Evolutionary conservation across 2,113 vertebrate genomes (phyloP), one percentile per base, ranked within the genome.

Genomic region (Onychorhynchus coronatus): DNA sequence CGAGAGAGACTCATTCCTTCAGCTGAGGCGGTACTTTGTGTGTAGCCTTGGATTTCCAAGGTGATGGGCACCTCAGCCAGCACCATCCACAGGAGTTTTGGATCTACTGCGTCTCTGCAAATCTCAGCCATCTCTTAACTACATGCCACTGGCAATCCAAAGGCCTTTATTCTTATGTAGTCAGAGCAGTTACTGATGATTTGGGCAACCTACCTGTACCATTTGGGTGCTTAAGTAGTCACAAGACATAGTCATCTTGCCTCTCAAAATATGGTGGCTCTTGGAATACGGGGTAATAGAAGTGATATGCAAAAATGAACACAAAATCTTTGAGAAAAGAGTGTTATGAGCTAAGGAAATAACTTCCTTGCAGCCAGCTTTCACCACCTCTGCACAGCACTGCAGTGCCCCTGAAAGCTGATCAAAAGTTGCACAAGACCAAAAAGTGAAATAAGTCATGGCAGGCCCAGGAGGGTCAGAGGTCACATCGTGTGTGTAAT

Each of bases 241-340:
- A 3, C 19, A 30, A n/a, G 27, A 31, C 0, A 1, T 11, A 17
- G 28, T 35, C 23, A 9, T 42, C 6, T 11, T 35, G 8, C 27
- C 27, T 72, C 47, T 75, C 56, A 67, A 19, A 82, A 27, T 23
- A 41, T 31, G n/a, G 58, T n/a, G 68, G n/a, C 49, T 53, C 18
- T 78, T 70, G 47, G 35, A 84, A 50, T 15, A 18, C 12, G 68
- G 11, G 18, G 5, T 47, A 33, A 28, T 2, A 14, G 33, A 71
- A 33, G 2, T 8, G n/a, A 12, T 59, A 11, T 6, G 18, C 2
- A 1, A 4, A 73, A 80, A 73, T 17, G 17, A 55, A 37, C 22
- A 17, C 10, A 75, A 67, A 44, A 37, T 31, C 42, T 76, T 70
- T 49, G 50, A 86, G 75, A 62, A 42, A 33, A 44, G n/a, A 22